Evolutionary conservation across 2,888 invertebrate genomes (phyloP).

Genomic region (Conistra vaccinii): DNA sequence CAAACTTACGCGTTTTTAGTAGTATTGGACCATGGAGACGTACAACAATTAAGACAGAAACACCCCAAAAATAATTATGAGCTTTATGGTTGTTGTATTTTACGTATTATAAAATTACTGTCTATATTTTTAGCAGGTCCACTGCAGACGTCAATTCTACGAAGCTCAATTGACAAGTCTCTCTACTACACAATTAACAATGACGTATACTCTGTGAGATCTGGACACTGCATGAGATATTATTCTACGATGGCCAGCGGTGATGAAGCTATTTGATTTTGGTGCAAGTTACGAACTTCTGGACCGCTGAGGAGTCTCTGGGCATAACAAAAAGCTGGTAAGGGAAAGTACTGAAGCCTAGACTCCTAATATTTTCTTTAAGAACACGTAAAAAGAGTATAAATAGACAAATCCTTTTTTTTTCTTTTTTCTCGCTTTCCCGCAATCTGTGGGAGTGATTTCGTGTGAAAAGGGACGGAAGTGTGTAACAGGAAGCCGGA

Average conservation of each 20-base stretch:
- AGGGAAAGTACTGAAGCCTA: background rate
- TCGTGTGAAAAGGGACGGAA: too few species aligned
- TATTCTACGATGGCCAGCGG: conserved; percentile 34
- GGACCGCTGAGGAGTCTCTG: background rate
- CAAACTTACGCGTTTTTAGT: too few species aligned
- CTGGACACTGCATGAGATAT: conserved; percentile 34
- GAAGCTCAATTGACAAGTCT: conserved; percentile 4
- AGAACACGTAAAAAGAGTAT: background rate
- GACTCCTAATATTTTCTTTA: too few species aligned
- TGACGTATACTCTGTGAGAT: conserved; percentile 6
- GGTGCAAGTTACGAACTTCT: conserved; percentile 44
- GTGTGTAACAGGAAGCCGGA: too few species aligned
- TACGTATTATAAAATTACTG: background rate
- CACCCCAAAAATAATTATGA: background rate
- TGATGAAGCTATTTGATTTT: conserved; percentile 57
- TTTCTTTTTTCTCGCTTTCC: too few species aligned
- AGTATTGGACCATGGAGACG: background rate
- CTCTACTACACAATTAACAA: conserved; percentile 12
- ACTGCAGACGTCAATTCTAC: background rate
- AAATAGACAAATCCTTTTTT: background rate
- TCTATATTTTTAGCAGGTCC: background rate
- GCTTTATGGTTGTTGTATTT: background rate
- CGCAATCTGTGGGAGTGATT: too few species aligned
- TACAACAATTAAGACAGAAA: background rate
- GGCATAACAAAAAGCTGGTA: background rate